Evolutionary conservation across 2,113 vertebrate species (phyloP).

Genomic region (Anas platyrhynchos): DNA sequence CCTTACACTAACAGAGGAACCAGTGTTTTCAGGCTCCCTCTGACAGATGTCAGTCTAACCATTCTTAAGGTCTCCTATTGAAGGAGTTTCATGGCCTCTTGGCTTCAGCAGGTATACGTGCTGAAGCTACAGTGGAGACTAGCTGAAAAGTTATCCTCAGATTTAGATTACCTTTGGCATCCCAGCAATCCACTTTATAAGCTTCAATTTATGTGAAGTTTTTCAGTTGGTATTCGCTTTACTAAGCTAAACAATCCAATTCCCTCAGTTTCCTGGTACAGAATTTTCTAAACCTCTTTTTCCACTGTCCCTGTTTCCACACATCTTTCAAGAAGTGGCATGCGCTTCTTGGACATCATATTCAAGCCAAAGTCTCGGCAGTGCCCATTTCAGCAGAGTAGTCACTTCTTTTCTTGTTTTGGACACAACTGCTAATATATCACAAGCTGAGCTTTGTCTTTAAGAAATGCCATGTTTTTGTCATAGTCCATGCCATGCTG

Average conservation of each 20-base stretch:
- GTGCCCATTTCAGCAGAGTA: not conserved
- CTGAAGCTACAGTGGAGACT: slow-evolving; percentile 22
- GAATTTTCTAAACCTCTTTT: slow-evolving; percentile 4
- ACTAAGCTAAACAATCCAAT: slow-evolving; percentile 39
- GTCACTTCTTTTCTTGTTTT: not conserved
- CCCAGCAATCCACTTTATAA: slow-evolving; percentile 28
- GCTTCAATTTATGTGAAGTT: slow-evolving; percentile 22
- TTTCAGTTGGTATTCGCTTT: slow-evolving; percentile 21
- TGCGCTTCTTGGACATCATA: not conserved
- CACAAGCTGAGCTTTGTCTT: not conserved
- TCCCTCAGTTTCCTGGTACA: slow-evolving; percentile 15
- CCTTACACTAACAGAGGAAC: not conserved
- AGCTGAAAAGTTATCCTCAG: slow-evolving; percentile 34
- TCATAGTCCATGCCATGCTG: not conserved
- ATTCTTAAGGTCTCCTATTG: slow-evolving; percentile 24
- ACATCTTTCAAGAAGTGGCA: not conserved
- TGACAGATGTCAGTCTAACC: not conserved
- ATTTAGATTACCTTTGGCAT: slow-evolving; percentile 51
- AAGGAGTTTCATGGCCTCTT: slow-evolving; percentile 47
- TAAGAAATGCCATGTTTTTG: not conserved
- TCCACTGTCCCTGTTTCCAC: slow-evolving; percentile 10
- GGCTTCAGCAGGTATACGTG: not conserved
- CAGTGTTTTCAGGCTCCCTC: not conserved
- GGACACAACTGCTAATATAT: not conserved
- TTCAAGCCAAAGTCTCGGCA: not conserved